Evolutionary conservation across 2,797 vertebrate species (phyloP).

Genomic region (Danionella dracula): DNA sequence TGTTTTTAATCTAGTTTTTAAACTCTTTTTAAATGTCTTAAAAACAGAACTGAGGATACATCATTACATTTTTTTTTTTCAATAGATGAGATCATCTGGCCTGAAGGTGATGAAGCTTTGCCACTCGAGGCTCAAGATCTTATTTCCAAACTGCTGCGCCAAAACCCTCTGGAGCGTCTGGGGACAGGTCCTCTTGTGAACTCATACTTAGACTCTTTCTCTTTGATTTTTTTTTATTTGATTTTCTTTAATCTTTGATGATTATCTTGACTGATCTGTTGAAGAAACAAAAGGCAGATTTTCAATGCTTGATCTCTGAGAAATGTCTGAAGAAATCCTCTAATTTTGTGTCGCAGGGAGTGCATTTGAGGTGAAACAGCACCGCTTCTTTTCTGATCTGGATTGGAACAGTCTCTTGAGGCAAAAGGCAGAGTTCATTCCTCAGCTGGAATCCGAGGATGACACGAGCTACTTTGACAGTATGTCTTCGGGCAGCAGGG

Average conservation of each 20-base stretch:
- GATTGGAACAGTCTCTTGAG: conserved; percentile 96
- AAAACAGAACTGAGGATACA: no score
- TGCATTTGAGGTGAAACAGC: conserved; percentile 92
- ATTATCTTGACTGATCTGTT: not conserved
- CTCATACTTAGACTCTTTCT: not conserved
- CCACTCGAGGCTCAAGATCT: conserved; percentile 89
- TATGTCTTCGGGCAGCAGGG: conserved; percentile 55
- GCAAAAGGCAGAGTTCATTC: conserved; percentile 97
- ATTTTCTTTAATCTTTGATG: conserved; percentile 59
- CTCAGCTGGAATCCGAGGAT: conserved; percentile 94
- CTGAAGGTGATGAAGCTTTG: conserved; percentile 91
- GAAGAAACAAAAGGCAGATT: not conserved
- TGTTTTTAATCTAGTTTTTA: no score
- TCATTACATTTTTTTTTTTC: no score
- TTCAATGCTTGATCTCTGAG: not conserved
- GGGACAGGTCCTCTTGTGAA: conserved; percentile 76
- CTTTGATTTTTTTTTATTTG: not conserved
- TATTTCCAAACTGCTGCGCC: conserved; percentile 84
- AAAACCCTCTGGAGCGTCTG: conserved; percentile 89
- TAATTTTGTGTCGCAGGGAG: conserved; percentile 68
- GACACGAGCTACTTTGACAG: conserved; percentile 99
- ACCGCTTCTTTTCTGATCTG: conserved; percentile 86
- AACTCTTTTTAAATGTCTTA: no score
- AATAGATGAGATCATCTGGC: conserved; percentile 93
- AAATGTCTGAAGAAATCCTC: conserved; percentile 5